These are phyloP conservation scores for Stegodyphus mimosarum DNA, from an alignment of 1,140 invertebrate genomes.

Conservation along the genomic window DNA sequence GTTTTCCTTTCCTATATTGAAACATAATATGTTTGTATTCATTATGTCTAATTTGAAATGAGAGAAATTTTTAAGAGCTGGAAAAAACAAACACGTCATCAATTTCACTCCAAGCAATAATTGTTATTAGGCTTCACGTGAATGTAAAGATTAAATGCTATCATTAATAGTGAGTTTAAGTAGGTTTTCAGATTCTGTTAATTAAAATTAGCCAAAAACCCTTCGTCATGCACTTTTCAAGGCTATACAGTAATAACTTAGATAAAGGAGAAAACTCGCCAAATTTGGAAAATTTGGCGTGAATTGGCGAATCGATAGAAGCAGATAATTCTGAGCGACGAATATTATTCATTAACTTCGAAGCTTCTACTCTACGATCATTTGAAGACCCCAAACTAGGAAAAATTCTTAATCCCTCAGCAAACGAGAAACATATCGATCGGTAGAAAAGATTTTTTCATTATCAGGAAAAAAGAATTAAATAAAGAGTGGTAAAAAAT, in stretches of 20 bases:
- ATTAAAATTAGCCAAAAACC: no score
- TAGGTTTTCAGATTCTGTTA: no score
- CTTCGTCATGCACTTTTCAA: no score
- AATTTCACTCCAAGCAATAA: no score
- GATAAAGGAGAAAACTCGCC: neutral
- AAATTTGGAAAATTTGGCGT: conserved; percentile 1
- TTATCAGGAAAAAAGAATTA: conserved; percentile 55
- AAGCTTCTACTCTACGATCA: conserved; percentile 38
- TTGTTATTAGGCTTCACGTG: no score
- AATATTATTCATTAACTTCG: conserved; percentile 57
- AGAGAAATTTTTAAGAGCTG: no score
- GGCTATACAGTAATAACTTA: neutral
- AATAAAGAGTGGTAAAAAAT: conserved; percentile 30
- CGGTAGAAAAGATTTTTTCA: conserved; percentile 47
- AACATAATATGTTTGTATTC: no score
- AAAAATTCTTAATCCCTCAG: conserved; percentile 54
- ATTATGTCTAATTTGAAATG: no score
- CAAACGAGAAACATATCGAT: conserved; percentile 50
- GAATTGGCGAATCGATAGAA: conserved; percentile 34
- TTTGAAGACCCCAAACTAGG: conserved; percentile 44
- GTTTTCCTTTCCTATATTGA: no score
- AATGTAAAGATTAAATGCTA: no score
- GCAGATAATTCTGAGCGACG: neutral
- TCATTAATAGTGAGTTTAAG: no score
- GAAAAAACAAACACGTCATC: no score